Percentiles rank a stretch among this genome's conserved stretches.
Conservation (phyloP, 2,797 vertebrate genomes). For the Peromyscus melanophrys region DNA sequence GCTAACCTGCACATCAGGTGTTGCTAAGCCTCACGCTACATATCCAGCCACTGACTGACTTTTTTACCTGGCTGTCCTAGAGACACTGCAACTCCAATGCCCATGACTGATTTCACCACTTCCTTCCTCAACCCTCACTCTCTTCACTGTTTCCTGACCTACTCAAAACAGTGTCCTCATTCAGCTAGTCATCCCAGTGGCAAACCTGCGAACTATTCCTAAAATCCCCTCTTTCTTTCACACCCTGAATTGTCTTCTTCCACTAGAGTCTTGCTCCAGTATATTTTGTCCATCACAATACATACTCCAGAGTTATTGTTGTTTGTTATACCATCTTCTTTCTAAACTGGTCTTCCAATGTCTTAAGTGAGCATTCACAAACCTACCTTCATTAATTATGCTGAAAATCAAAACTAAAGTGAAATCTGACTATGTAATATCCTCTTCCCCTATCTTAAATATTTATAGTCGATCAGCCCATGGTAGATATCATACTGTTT, state of each 20-base stretch:
- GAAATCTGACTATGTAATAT: neutral
- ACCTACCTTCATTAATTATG: neutral
- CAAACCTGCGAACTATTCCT: neutral
- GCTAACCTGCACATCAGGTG: neutral
- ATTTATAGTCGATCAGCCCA: neutral
- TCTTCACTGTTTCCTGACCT: neutral
- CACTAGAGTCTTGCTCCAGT: neutral
- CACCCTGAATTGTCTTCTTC: neutral
- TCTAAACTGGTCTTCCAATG: neutral
- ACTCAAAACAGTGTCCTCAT: neutral
- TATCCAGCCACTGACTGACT: neutral
- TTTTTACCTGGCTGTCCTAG: neutral
- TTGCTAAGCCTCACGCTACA: neutral
- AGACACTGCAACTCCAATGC: neutral
- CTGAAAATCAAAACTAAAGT: constrained; percentile 14
- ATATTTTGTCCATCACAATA: neutral
- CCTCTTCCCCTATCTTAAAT: neutral
- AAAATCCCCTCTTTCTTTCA: neutral
- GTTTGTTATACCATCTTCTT: neutral
- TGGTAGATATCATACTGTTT: neutral
- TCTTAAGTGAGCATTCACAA: neutral
- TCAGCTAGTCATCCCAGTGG: neutral
- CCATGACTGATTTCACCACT: neutral
- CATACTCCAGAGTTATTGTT: neutral
- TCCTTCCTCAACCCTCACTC: neutral